Evolutionary conservation across 1,140 invertebrate genomes (phyloP).

Genomic region (Mercenaria mercenaria): DNA sequence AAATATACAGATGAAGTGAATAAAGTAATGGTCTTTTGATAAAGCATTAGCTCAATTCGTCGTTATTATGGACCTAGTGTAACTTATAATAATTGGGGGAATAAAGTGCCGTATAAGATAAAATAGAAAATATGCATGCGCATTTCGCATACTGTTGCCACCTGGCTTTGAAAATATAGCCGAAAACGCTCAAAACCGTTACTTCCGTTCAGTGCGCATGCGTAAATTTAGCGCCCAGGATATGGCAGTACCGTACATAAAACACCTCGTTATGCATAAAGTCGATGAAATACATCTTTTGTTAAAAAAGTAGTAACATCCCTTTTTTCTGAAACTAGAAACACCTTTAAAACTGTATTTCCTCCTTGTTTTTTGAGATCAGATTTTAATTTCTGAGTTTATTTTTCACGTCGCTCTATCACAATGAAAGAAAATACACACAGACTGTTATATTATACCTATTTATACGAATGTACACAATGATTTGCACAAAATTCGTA

Average conservation of each 20-base stretch:
- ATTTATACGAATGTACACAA: not conserved
- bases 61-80: no score
- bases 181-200: no score
- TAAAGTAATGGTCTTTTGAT: no score
- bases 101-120: no score
- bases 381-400: not conserved
- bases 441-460: not conserved
- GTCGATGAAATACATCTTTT: not conserved
- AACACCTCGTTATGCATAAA: not conserved
- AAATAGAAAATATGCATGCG: no score
- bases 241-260: not conserved
- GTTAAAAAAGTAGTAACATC: not conserved
- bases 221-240: not conserved
- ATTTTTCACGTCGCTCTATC: not conserved
- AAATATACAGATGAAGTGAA: no score
- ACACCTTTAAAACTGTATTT: conserved; percentile 1
- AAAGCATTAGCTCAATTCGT: no score
- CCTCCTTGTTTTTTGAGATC: not conserved
- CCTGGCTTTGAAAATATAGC: no score
- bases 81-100: no score
- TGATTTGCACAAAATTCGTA: conserved; percentile 20
- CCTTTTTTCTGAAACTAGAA: not conserved
- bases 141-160: no score
- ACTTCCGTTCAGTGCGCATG: conserved; percentile 4
- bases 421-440: not conserved